Evolutionary conservation across 2,888 invertebrate species (phyloP), one percentile per base, ranked within the genome.

Genomic region (Geophilus truncorum): DNA sequence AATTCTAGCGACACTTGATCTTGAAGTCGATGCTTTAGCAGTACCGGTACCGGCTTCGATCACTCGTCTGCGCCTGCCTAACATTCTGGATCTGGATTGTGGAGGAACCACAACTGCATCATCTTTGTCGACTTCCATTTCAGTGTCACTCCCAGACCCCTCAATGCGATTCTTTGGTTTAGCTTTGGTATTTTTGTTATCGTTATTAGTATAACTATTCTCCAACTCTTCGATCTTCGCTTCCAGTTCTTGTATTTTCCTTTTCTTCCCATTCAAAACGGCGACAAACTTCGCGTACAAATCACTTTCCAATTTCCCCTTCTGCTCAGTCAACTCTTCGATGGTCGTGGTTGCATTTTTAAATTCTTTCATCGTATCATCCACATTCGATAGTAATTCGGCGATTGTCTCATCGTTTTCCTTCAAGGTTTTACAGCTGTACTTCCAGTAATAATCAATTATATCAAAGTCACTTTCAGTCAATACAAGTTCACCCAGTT

Each of bases 221-320:
- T 51, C 51, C 1, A 51, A 18, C 7, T 51, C 51, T 18, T 51
- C 3, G 6, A 51, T 51, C 18, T 18, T n/a, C n/a, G 51, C 21
- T 51, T 51, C 51, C 18, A 51, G 18, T 51, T 51, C 51, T 51
- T 51, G 77, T 18, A 83, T 83, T 78, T 81, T 82, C 12, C 36
- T 23, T 62, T 83, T 83, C 70, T 83, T 83, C 15, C 80, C 81
- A 34, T 83, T 83, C 18, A 83, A 28, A 23, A 82, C 75, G 10
- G 79, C 36, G 9, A 79, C 62, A 81, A 83, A 83, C 36, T 83
- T 83, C 0, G 81, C 25, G 51, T 81, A 83, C 70, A 83, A 78
- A 76, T 83, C 83, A 45, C 77, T 81, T 36, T 83, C 83, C 25
- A 82, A 4, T 10, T 25, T 62, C 30, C 81, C 77, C 80, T 83